These are phyloP conservation scores for Poecilus cupreus DNA, from an alignment of 2,888 invertebrate species.

Conservation along the genomic window DNA sequence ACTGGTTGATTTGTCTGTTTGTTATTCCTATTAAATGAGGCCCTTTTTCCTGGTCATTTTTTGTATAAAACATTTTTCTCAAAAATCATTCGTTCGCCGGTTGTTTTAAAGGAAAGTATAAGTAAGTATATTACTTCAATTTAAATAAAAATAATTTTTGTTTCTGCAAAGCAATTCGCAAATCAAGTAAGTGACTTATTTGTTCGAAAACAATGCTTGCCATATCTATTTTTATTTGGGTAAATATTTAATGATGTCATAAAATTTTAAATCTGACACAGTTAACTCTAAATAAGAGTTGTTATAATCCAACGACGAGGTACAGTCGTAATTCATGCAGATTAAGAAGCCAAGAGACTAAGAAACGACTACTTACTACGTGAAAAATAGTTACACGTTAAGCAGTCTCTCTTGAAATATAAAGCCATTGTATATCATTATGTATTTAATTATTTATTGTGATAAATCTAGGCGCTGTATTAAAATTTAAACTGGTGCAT, in stretches of 20 bases:
- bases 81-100: too few relatives aligned
- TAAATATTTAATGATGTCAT: conserved; percentile 53
- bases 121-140: too few relatives aligned
- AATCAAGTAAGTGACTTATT: too few relatives aligned
- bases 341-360: conserved; percentile 24
- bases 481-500: conserved; percentile 10
- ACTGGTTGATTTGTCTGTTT: too few relatives aligned
- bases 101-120: too few relatives aligned
- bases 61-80: too few relatives aligned
- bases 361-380: conserved; percentile 10
- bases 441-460: conserved; percentile 45
- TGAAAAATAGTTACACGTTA: neutral
- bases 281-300: conserved; percentile 33
- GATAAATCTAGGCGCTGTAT: neutral
- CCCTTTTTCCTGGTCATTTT: too few relatives aligned
- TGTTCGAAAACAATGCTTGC: conserved; percentile 38
- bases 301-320: conserved; percentile 24
- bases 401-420: neutral
- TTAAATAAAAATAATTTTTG: too few relatives aligned
- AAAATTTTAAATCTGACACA: conserved; percentile 39
- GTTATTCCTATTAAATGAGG: too few relatives aligned
- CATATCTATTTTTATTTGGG: conserved; percentile 50
- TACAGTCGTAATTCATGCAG: conserved; percentile 49
- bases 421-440: conserved; percentile 45
- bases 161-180: too few relatives aligned